These are phyloP conservation scores for Danaus chrysippus DNA, from an alignment of 2,888 invertebrate genomes.

Conservation along the genomic window DNA sequence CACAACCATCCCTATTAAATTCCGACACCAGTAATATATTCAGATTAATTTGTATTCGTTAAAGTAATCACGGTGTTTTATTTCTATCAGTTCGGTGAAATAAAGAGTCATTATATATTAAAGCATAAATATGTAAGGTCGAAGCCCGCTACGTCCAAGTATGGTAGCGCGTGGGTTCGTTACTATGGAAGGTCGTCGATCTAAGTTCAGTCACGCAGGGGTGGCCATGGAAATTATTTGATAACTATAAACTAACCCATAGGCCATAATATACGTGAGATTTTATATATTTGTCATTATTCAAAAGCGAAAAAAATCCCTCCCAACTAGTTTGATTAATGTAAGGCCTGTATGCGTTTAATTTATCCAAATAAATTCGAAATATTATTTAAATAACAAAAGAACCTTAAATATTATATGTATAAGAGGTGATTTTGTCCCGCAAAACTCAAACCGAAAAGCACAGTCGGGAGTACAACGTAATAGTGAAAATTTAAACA, in stretches of 20 bases:
- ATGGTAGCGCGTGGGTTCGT: constrained; percentile 35
- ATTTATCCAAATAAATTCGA: too few species aligned
- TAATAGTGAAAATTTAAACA: too few species aligned
- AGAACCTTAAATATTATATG: too few species aligned
- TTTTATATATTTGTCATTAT: too few species aligned
- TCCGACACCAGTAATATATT: constrained; percentile 14
- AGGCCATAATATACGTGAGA: constrained; percentile 41
- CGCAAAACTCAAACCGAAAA: too few species aligned
- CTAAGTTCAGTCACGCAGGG: constrained; percentile 54
- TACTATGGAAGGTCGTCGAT: constrained; percentile 46
- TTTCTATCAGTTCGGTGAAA: constrained; percentile 5
- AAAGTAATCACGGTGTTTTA: constrained; percentile 5
- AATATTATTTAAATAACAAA: too few species aligned
- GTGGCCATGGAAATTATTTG: constrained; percentile 49
- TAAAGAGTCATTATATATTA: constrained; percentile 24
- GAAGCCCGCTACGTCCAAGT: constrained; percentile 34
- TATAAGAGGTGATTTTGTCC: too few species aligned
- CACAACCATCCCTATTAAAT: constrained; percentile 21
- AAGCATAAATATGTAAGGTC: constrained; percentile 39
- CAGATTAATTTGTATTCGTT: constrained; percentile 15
- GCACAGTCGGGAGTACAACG: too few species aligned
- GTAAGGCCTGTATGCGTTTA: too few species aligned
- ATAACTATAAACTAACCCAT: neutral
- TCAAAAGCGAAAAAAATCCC: too few species aligned
- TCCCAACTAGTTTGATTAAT: too few species aligned